Evolutionary conservation across 2,797 vertebrate genomes (phyloP).

Genomic region (Amblyraja radiata): DNA sequence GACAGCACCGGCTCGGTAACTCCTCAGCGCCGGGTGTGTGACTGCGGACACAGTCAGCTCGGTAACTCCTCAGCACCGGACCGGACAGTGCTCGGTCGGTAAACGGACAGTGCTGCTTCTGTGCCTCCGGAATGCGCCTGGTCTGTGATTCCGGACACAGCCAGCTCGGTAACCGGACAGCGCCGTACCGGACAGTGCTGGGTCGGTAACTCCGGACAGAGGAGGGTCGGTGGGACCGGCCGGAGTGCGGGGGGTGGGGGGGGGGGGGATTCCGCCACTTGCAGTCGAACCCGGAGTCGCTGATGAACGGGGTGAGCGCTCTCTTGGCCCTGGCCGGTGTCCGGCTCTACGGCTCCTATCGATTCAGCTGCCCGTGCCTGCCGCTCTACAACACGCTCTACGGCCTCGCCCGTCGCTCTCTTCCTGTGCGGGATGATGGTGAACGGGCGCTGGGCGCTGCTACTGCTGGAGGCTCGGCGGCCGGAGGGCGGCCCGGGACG

Average conservation of each 20-base stretch:
- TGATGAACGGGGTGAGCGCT: constrained; percentile 85
- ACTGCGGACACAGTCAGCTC: too few relatives aligned
- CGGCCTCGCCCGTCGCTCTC: constrained; percentile 69
- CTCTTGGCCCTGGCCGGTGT: constrained; percentile 75
- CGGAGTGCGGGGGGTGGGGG: too few relatives aligned
- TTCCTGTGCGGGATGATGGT: constrained; percentile 81
- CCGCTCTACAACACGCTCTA: constrained; percentile 79
- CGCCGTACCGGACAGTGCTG: too few relatives aligned
- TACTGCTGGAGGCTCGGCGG: constrained; percentile 84
- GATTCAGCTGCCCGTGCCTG: constrained; percentile 90
- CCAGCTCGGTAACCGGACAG: too few relatives aligned
- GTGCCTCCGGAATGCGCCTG: too few relatives aligned
- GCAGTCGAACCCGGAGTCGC: constrained; percentile 88
- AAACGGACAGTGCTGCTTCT: too few relatives aligned
- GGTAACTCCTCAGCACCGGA: too few relatives aligned
- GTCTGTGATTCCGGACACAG: too few relatives aligned
- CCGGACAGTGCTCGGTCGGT: too few relatives aligned
- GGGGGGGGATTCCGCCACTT: constrained; percentile 95
- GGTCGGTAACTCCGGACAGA: neutral
- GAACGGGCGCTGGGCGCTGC: constrained; percentile 78
- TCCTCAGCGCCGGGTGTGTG: too few relatives aligned
- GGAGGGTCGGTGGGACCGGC: too few relatives aligned
- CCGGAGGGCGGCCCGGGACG: constrained; percentile 66
- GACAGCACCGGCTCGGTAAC: too few relatives aligned
- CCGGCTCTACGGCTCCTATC: constrained; percentile 84